Percentiles rank a stretch among this genome's conserved stretches.
phyloP scores from a whole-genome alignment of 2,113 vertebrate genomes.

The Raphicerus campestris region DNA sequence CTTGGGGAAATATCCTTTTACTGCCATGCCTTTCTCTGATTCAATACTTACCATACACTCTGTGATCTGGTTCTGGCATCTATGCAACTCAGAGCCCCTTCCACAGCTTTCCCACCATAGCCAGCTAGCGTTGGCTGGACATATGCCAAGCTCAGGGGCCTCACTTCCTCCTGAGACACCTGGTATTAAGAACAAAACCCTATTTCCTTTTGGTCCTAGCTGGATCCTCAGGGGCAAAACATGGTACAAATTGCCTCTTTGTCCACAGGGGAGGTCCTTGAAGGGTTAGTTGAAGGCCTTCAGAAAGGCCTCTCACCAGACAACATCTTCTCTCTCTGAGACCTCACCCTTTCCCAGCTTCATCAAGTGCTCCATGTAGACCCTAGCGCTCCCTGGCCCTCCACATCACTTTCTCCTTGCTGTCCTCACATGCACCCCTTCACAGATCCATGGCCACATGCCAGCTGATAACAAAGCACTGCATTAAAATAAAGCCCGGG shows the following conservation, averaged over 20 bases:
- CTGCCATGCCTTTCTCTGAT: slow-evolving; percentile 14
- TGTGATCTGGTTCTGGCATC: not conserved
- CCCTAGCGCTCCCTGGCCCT: not conserved
- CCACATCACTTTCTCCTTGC: not conserved
- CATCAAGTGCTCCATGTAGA: accelerated
- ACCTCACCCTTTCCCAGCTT: not conserved
- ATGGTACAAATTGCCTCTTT: not conserved
- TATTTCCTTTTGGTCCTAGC: not conserved
- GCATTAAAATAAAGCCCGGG: not conserved
- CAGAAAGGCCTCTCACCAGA: not conserved
- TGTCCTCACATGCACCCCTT: not conserved
- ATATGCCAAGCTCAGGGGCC: not conserved
- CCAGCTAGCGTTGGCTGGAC: not conserved
- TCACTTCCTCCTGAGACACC: not conserved
- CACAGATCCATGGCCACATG: not conserved
- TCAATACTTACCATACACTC: not conserved
- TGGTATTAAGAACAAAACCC: not conserved
- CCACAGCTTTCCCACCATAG: not conserved
- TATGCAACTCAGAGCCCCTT: not conserved
- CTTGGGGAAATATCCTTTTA: not conserved
- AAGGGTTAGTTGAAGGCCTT: not conserved
- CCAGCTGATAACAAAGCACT: not conserved
- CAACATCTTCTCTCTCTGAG: not conserved
- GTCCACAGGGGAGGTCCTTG: not conserved
- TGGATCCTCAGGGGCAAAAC: not conserved